These are phyloP conservation scores for Spinibarbus caldwelli DNA, from an alignment of 2,797 vertebrate genomes.

Conservation along the genomic window DNA sequence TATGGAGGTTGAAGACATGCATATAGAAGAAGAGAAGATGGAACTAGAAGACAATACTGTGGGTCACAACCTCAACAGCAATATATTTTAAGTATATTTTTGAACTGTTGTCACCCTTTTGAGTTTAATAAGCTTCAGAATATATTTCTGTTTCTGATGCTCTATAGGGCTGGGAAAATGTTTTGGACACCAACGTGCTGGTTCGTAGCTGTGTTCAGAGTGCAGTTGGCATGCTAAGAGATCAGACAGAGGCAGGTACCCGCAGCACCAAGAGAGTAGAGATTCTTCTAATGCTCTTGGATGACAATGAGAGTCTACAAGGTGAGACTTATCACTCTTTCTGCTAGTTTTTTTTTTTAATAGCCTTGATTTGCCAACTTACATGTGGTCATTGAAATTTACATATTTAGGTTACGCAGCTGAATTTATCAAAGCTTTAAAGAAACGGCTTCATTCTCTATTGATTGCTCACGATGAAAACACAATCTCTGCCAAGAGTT, in stretches of 20 bases:
- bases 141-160: slow-evolving; percentile 1
- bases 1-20: slow-evolving; percentile 74
- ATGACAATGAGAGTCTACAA: slow-evolving; percentile 68
- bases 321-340: slow-evolving; percentile 66
- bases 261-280: slow-evolving; percentile 84
- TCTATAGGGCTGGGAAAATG: slow-evolving; percentile 59
- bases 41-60: slow-evolving; percentile 66
- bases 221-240: slow-evolving; percentile 88
- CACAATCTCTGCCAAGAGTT: slow-evolving; percentile 71
- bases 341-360: not conserved
- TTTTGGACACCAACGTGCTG: slow-evolving; percentile 86
- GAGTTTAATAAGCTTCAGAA: not conserved
- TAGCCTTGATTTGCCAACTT: not conserved
- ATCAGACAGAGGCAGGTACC: slow-evolving; percentile 72
- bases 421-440: slow-evolving; percentile 80
- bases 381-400: not conserved
- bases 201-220: slow-evolving; percentile 90
- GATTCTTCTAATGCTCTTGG: slow-evolving; percentile 85
- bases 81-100: not conserved
- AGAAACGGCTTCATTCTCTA: slow-evolving; percentile 80
- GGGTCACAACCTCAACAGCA: slow-evolving; percentile 51
- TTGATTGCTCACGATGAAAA: slow-evolving; percentile 80
- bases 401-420: slow-evolving; percentile 68
- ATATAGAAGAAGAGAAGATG: slow-evolving; percentile 58
- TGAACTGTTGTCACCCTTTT: not conserved